Evolutionary conservation across 2,113 vertebrate genomes (phyloP).

Genomic region (Manacus vitellinus): DNA sequence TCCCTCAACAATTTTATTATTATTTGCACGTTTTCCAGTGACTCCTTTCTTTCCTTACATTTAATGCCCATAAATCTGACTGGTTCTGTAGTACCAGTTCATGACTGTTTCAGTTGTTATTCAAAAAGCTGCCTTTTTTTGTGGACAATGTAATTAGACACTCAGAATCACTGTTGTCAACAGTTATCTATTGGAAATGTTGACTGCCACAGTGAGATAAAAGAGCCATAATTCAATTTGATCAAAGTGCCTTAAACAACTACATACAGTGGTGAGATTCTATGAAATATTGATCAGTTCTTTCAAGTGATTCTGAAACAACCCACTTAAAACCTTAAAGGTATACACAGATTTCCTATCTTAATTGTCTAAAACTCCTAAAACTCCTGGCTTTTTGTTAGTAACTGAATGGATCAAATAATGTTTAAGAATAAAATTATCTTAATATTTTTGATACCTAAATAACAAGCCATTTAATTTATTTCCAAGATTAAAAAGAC

Average conservation of each 20-base stretch:
- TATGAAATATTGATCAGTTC: conserved; percentile 28
- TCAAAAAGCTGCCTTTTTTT: background rate
- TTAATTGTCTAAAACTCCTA: background rate
- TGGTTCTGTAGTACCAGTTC: background rate
- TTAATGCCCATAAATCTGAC: conserved; percentile 18
- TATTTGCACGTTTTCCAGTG: background rate
- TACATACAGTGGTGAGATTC: background rate
- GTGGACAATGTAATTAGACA: background rate
- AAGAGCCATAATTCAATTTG: conserved; percentile 34
- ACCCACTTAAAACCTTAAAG: background rate
- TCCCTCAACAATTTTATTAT: background rate
- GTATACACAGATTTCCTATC: background rate
- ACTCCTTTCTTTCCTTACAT: background rate
- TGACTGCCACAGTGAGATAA: conserved; percentile 8
- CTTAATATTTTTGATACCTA: background rate
- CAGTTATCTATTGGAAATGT: background rate
- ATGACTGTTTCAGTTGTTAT: background rate
- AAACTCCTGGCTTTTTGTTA: background rate
- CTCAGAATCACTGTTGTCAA: background rate
- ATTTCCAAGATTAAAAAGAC: background rate
- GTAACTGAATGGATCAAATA: background rate
- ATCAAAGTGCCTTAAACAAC: conserved; percentile 31
- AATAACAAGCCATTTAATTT: background rate
- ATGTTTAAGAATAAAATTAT: background rate
- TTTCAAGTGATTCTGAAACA: conserved; percentile 13